Evolutionary conservation across 2,888 invertebrate species (phyloP).

Genomic region (Agrotis clavis): DNA sequence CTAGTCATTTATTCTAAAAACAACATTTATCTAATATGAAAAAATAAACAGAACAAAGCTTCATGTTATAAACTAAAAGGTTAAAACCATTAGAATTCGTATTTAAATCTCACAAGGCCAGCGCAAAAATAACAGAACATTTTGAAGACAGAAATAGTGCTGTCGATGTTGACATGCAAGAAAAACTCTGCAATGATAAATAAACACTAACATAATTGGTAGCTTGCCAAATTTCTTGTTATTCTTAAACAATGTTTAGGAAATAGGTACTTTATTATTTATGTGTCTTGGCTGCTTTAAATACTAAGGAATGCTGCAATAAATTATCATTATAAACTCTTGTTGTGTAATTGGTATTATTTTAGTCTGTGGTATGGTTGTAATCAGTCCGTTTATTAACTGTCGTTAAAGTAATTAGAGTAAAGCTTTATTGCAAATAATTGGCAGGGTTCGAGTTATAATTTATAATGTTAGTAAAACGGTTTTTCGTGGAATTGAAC

Average conservation of each 20-base stretch:
- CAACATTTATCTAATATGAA: constrained; percentile 10
- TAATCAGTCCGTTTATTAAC: background rate
- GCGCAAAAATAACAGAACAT: constrained; percentile 47
- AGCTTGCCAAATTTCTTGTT: constrained; percentile 58
- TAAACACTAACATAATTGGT: constrained; percentile 60
- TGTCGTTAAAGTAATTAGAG: background rate
- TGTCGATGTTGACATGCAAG: constrained; percentile 55
- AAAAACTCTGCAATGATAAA: constrained; percentile 60
- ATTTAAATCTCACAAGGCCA: constrained; percentile 48
- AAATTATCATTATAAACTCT: constrained; percentile 21
- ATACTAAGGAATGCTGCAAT: constrained; percentile 34
- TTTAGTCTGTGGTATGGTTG: constrained; percentile 2
- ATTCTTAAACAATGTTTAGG: constrained; percentile 64
- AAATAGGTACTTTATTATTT: constrained; percentile 58
- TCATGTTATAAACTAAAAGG: constrained; percentile 26
- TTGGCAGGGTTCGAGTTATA: background rate
- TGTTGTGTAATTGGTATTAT: background rate
- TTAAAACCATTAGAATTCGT: constrained; percentile 34
- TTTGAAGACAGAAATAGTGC: constrained; percentile 49
- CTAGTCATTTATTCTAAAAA: constrained; percentile 4
- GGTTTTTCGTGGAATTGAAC: background rate
- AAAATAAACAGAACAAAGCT: constrained; percentile 16
- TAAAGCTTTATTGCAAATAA: constrained; percentile 15
- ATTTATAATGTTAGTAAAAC: background rate
- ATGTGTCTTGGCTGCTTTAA: constrained; percentile 28